These are phyloP conservation scores for Megaustenia siamemsis DNA, from an alignment of 2,888 invertebrate genomes.

Conservation along the genomic window DNA sequence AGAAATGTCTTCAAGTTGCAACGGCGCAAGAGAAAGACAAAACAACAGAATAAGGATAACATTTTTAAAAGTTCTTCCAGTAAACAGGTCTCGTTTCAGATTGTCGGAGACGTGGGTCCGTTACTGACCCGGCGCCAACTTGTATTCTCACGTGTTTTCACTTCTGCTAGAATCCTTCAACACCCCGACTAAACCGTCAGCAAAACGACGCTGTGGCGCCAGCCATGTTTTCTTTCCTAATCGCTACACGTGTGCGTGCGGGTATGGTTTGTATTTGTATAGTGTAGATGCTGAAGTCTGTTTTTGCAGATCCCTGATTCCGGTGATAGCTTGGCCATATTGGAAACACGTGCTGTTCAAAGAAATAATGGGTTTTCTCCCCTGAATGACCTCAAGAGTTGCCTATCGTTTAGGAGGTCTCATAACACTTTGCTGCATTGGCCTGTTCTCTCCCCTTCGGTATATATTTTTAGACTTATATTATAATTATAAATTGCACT, in stretches of 20 bases:
- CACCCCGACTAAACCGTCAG: conserved; percentile 48
- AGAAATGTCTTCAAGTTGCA: no score
- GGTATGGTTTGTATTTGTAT: conserved; percentile 61
- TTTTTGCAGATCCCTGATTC: conserved; percentile 54
- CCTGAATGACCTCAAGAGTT: conserved; percentile 35
- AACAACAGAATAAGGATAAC: no score
- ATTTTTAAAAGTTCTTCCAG: no score
- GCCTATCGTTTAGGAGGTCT: conserved; percentile 27
- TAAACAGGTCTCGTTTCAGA: conserved; percentile 35
- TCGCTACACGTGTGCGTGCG: conserved; percentile 66
- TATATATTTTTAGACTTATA: no score
- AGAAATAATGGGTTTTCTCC: conserved; percentile 33
- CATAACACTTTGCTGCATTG: no score
- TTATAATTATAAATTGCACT: no score
- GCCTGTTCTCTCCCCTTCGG: no score
- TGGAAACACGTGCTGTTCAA: conserved; percentile 58
- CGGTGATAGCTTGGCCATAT: conserved; percentile 53
- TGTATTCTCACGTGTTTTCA: conserved; percentile 43
- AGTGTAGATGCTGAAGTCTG: conserved; percentile 49
- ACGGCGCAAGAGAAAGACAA: no score
- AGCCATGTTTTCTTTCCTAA: conserved; percentile 69
- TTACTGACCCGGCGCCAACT: conserved; percentile 26
- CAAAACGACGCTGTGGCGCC: conserved; percentile 68
- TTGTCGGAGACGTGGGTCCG: neutral
- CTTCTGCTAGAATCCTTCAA: conserved; percentile 35